phyloP scores from a whole-genome alignment of 2,113 vertebrate species.

The Vicugna pacos region DNA sequence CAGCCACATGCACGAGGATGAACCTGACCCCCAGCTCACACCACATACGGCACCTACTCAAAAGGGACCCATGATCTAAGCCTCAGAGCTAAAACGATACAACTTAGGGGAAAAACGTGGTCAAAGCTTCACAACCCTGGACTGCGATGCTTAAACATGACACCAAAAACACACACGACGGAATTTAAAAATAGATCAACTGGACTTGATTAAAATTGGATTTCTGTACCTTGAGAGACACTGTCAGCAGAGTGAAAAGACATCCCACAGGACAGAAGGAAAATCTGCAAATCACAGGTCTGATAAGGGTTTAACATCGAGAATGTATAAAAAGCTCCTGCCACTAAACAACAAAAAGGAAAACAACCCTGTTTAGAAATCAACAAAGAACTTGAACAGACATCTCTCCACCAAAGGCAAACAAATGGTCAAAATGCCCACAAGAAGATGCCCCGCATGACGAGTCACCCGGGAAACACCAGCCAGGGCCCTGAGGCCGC shows the following conservation, averaged over 20 bases:
- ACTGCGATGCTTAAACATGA: not conserved
- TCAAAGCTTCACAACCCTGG: not conserved
- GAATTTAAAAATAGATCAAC: not conserved
- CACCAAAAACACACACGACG: too few relatives aligned
- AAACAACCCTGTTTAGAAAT: not conserved
- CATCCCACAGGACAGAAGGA: too few relatives aligned
- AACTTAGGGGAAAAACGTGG: not conserved
- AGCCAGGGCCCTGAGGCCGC: not conserved
- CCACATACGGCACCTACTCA: too few relatives aligned
- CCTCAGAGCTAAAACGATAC: not conserved
- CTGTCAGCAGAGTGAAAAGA: not conserved
- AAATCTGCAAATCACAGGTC: not conserved
- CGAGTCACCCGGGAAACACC: rapidly evolving
- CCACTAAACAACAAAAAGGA: not conserved
- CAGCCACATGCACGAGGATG: rapidly evolving
- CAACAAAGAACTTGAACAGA: not conserved
- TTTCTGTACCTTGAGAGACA: not conserved
- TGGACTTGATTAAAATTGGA: not conserved
- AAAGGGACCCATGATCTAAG: not conserved
- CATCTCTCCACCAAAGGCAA: not conserved
- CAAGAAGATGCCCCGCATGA: not conserved
- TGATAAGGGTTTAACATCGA: not conserved
- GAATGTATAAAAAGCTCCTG: not conserved
- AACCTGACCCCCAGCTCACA: too few relatives aligned
- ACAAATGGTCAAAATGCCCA: not conserved